These are phyloP conservation scores for Accipiter virgatus DNA, from an alignment of 2,113 vertebrate species.

Conservation along the genomic window DNA sequence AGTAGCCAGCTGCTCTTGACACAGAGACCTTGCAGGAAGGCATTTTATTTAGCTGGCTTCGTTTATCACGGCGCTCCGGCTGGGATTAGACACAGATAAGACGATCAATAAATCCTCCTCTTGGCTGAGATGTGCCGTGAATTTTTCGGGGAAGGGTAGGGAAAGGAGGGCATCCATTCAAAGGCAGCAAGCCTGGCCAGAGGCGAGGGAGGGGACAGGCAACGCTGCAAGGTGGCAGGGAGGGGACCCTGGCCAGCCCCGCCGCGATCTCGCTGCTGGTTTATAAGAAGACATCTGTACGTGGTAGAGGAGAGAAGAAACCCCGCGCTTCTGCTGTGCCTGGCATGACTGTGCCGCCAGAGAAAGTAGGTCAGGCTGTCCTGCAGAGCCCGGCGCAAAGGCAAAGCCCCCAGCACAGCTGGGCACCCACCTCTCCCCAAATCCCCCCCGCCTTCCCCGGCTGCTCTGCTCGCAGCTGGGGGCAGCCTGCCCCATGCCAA, in stretches of 20 bases:
- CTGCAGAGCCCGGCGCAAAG: background rate
- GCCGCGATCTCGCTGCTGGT: accelerated
- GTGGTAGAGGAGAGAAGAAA: background rate
- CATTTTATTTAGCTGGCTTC: background rate
- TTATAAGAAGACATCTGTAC: background rate
- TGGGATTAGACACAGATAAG: slow-evolving; percentile 58
- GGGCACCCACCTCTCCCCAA: background rate
- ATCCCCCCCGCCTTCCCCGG: background rate
- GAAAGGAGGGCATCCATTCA: background rate
- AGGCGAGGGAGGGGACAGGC: background rate
- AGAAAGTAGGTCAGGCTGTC: slow-evolving; percentile 67
- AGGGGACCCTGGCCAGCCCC: background rate
- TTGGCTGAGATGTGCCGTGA: slow-evolving; percentile 7
- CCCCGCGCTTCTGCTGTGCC: background rate
- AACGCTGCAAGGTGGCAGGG: background rate
- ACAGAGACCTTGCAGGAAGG: background rate
- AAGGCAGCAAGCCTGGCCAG: background rate
- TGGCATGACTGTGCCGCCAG: background rate
- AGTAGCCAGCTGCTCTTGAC: background rate
- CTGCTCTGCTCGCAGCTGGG: too few relatives aligned
- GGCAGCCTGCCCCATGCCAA: too few relatives aligned
- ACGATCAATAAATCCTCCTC: slow-evolving; percentile 50
- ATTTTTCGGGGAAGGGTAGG: background rate
- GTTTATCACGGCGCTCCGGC: background rate
- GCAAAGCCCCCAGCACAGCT: background rate